phyloP scores from a whole-genome alignment of 1,140 invertebrate genomes.

The Lerema accius region DNA sequence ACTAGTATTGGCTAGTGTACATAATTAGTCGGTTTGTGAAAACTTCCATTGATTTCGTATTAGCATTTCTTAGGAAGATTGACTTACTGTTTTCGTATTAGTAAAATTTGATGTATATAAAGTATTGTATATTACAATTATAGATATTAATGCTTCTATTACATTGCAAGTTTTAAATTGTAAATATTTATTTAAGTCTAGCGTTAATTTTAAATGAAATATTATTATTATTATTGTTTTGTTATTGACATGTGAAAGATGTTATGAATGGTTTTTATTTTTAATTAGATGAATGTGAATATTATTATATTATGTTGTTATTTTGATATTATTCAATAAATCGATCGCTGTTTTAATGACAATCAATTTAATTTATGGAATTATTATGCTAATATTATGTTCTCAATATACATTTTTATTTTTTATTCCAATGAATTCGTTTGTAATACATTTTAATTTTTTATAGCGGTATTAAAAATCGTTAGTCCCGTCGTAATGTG shows the following conservation, averaged over 20 bases:
- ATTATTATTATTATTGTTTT: not conserved
- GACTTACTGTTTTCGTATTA: too few species aligned
- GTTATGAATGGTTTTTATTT: not conserved
- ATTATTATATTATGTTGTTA: not conserved
- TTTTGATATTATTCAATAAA: not conserved
- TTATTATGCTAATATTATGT: not conserved
- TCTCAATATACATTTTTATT: too few species aligned
- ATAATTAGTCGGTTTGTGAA: not conserved
- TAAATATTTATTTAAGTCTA: not conserved
- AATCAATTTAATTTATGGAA: not conserved
- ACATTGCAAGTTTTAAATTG: not conserved
- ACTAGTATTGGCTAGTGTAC: not conserved
- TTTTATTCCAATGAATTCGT: not conserved
- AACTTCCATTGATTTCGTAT: too few species aligned
- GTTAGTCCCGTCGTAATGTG: not conserved
- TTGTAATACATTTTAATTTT: not conserved
- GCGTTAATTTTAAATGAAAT: not conserved
- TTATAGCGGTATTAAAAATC: not conserved
- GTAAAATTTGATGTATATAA: too few species aligned
- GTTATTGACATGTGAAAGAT: not conserved
- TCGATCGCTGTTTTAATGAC: not conserved
- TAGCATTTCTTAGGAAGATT: too few species aligned
- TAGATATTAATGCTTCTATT: not conserved
- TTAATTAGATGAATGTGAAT: too few species aligned
- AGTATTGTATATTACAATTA: not conserved